Base-by-base conservation (phyloP, 2,888 invertebrate genomes). In the Cheilosia vulpina region DNA sequence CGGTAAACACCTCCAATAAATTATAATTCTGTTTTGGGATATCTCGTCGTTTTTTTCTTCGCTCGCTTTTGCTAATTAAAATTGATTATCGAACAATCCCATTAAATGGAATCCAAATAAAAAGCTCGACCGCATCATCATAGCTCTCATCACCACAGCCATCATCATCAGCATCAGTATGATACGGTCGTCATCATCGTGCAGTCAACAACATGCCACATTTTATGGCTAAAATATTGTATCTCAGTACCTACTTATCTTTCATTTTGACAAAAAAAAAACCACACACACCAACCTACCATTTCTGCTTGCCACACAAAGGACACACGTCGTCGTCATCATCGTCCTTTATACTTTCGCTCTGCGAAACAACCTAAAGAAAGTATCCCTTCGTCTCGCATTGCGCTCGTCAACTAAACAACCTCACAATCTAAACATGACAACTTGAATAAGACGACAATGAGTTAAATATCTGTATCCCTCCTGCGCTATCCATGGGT, bases 371-470 rank as follows among this genome's bases (percentile, higher is more conserved):
- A 68, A 68, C 75, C 52, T 19, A 65, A 76, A 63, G 41, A 71
- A 55, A 66, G 66, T 52, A 55, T 38, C 47, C 52, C 31, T n/a
- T 7, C 31, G 2, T 15, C 19, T 21, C 45, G 24, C 21, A 15
- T 31, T 27, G 47, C n/a, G 15, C 52, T 43, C 53, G 60, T 47
- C 53, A 72, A 52, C 50, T 38, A 77, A 58, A 66, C 63, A 41
- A 71, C 45, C 66, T 15, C 38, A 62, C 72, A 65, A 60, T 58
- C 60, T 66, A 77, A 82, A 78, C 83, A 83, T 83, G 84, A 84
- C 75, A 84, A 79, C 69, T 75, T 69, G 75, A 79, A 84, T 84
- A 75, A 69, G 79, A 84, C 71, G 79, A 84, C 79, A 79, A 84
- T 79, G 75, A 63, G 63, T 73, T 45, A 73, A 79, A 84, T 79